Conservation (phyloP, 2,888 invertebrate genomes). For the Zhuqinia jingwanae region DNA sequence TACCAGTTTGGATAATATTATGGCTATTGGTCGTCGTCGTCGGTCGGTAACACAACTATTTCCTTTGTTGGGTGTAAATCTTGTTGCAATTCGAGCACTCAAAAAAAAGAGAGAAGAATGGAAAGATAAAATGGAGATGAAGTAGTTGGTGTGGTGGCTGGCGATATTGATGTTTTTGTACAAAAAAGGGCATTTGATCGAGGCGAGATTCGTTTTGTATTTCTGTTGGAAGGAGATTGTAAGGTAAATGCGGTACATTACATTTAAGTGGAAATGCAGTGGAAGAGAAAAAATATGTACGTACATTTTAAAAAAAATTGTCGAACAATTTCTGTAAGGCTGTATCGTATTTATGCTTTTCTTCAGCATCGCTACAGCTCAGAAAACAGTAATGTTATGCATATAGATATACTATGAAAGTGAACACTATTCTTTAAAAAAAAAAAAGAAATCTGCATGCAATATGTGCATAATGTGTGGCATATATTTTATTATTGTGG, state of each 20-base stretch:
- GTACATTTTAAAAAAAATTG: neutral
- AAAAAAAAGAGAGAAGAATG: neutral
- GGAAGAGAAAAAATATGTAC: neutral
- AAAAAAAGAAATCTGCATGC: too few species aligned
- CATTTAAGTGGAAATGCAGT: neutral
- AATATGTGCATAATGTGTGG: too few species aligned
- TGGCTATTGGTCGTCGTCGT: neutral
- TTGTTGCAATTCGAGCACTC: neutral
- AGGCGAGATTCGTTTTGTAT: too few species aligned
- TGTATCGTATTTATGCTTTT: neutral
- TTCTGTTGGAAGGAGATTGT: neutral
- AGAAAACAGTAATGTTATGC: too few species aligned
- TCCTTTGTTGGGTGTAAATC: slow-evolving; percentile 14
- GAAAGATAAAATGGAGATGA: neutral
- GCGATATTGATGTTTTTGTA: slow-evolving; percentile 13
- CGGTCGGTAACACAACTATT: neutral
- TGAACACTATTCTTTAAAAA: too few species aligned
- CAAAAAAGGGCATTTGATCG: slow-evolving; percentile 41
- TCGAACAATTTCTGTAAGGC: neutral
- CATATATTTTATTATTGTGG: too few species aligned
- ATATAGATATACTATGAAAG: too few species aligned
- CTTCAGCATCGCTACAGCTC: too few species aligned
- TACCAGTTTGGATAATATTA: neutral
- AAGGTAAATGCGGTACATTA: neutral
- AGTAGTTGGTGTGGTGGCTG: neutral